Conservation (phyloP, 2,888 invertebrate genomes). For the Troides aeacus region DNA sequence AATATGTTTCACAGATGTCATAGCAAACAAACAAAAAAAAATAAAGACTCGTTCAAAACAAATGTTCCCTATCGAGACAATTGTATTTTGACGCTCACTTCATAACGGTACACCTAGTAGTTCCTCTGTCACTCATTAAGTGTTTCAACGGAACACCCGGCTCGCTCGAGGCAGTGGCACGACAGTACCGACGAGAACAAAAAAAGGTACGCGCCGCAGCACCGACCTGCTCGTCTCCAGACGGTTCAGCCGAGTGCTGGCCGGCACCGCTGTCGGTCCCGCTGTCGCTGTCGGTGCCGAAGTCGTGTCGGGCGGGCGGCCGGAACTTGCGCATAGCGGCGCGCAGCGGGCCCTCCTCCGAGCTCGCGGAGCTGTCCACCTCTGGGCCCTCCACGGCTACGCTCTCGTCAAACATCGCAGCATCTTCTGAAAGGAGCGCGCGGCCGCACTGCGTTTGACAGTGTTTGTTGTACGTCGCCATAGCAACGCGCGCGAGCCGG, state of each 20-base stretch:
- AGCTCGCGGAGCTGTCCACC: conserved; percentile 74
- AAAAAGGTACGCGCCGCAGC: background rate
- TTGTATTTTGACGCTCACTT: too few relatives aligned
- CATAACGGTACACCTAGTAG: too few relatives aligned
- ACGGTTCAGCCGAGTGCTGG: conserved; percentile 54
- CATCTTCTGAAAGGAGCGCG: conserved; percentile 37
- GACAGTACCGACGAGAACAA: too few relatives aligned
- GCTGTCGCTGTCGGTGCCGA: conserved; percentile 69
- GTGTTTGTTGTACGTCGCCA: conserved; percentile 73
- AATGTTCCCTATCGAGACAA: too few relatives aligned
- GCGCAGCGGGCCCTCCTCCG: conserved; percentile 55
- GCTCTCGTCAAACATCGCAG: conserved; percentile 80
- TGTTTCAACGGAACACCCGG: too few relatives aligned
- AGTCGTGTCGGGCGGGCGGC: conserved; percentile 69
- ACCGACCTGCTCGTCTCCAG: conserved; percentile 60
- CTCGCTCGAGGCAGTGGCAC: too few relatives aligned
- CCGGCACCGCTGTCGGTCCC: conserved; percentile 55
- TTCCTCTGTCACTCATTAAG: too few relatives aligned
- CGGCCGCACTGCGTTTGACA: conserved; percentile 62
- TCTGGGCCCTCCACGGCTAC: conserved; percentile 80
- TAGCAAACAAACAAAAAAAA: too few relatives aligned
- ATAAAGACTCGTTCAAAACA: too few relatives aligned
- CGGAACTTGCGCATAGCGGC: conserved; percentile 71
- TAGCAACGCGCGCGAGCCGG: conserved; percentile 52
- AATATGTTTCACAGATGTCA: too few relatives aligned